Percentiles rank a stretch among this genome's conserved stretches.
These are phyloP conservation scores for Peromyscus attwateri DNA, from an alignment of 2,797 vertebrate genomes.

Conservation along the genomic window DNA sequence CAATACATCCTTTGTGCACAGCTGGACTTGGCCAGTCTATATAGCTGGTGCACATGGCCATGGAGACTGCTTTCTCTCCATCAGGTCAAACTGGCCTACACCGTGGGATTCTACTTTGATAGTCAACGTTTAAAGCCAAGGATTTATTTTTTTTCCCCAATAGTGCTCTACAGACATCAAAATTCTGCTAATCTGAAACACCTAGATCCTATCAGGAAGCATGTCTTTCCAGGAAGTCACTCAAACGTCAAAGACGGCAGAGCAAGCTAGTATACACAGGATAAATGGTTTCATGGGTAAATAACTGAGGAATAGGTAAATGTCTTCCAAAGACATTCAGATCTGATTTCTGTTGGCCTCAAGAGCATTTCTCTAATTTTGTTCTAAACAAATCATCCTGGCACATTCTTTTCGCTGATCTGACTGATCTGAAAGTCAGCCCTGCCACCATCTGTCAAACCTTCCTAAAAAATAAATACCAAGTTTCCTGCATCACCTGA, in stretches of 20 bases:
- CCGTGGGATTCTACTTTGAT: background rate
- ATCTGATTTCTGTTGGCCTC: background rate
- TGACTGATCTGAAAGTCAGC: conserved; percentile 71
- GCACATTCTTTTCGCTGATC: conserved; percentile 57
- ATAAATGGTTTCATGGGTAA: background rate
- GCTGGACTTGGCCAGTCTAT: background rate
- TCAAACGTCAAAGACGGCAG: conserved; percentile 1
- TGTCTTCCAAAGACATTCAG: conserved; percentile 23
- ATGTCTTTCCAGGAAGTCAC: conserved; percentile 36
- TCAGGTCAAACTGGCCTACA: background rate
- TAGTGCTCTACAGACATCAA: background rate
- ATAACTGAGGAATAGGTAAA: background rate
- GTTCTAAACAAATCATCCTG: conserved; percentile 52
- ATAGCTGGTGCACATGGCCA: background rate
- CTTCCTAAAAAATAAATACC: conserved; percentile 72
- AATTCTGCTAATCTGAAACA: conserved; percentile 19
- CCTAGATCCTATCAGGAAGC: background rate
- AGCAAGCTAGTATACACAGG: background rate
- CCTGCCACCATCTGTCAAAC: conserved; percentile 70
- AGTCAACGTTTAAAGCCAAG: background rate
- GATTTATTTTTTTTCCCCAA: background rate
- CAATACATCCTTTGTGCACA: background rate
- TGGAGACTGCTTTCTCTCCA: background rate
- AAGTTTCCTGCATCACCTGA: conserved; percentile 56
- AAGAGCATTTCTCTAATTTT: background rate